Base-by-base conservation (phyloP, 2,113 vertebrate species). In the Oryzias curvinotus region DNA sequence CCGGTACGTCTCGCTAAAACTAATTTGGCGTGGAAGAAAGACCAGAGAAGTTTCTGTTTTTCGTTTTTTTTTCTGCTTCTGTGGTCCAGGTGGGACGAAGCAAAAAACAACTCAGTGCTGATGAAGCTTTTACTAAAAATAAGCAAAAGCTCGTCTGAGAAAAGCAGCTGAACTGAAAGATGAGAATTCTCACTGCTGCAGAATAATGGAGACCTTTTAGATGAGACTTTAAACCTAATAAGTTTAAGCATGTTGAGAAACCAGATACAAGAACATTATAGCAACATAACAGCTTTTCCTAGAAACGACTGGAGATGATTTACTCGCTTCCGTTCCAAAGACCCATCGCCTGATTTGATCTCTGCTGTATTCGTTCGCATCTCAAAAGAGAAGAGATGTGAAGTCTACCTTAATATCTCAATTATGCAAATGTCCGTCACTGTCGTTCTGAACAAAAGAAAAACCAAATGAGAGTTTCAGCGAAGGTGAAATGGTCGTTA, bases 271-370 rank as follows among this genome's bases (percentile, higher is more conserved):
- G 42, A 66, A 58, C 49, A 59, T 77, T 64, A 57, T 3, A 44
- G 53, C 56, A 23, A 43, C 62, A 73, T 64, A 54, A 56, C 50
- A 42, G 50, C 47, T 55, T 76, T 57, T 63, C 57, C 72, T 64
- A 62, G 69, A 74, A 75, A 71, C 26, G 44, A 62, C 21, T 45
- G 13, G 60, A 53, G 59, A 46, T 49, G 44, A 80, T 68, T 80
- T 61, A 77, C 62, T 73, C 43, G 58, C 62, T 52, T 75, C 48
- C 59, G 57, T 57, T 63, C 70, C 51, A 48, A 61, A 42, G 18
- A 76, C 18, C 23, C 28, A 49, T 46, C 4, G 17, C 14, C 56
- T 50, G 56, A 75, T 74, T 67, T 65, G 65, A 73, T 77, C 72
- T 65, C 26, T 19, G 36, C n/a, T 1, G 2, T 52, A 46, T 58